phyloP scores from a whole-genome alignment of 1,140 invertebrate species.

The Solenopsis fugax region DNA sequence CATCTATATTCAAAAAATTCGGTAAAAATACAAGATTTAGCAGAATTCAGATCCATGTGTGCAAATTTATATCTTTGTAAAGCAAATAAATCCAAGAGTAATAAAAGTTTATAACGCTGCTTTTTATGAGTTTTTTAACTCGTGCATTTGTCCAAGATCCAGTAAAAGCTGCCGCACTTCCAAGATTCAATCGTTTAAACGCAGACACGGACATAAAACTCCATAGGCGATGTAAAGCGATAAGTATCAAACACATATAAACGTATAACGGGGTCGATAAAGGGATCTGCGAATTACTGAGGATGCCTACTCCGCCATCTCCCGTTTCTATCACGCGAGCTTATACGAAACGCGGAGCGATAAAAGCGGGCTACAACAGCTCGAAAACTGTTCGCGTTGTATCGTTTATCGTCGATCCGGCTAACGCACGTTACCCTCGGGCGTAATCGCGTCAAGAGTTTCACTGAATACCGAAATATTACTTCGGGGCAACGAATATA shows the following conservation, averaged over 20 bases:
- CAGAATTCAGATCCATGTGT: not conserved
- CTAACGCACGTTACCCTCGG: too few relatives aligned
- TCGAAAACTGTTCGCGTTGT: not conserved
- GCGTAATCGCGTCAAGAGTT: not conserved
- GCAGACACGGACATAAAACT: not conserved
- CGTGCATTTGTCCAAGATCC: not conserved
- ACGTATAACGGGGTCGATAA: not conserved
- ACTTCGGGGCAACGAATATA: not conserved
- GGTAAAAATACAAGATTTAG: not conserved
- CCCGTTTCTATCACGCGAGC: not conserved
- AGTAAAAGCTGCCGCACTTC: not conserved
- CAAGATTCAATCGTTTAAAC: not conserved
- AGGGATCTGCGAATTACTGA: constrained; percentile 21
- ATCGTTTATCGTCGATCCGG: not conserved
- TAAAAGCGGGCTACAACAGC: not conserved
- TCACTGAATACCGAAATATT: constrained; percentile 30
- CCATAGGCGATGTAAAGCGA: not conserved
- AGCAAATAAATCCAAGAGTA: not conserved
- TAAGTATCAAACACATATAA: not conserved
- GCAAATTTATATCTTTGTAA: not conserved
- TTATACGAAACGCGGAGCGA: not conserved
- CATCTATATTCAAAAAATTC: not conserved
- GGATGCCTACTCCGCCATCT: not conserved
- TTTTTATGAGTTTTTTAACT: not conserved
- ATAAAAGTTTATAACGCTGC: not conserved